Evolutionary conservation across 2,888 invertebrate species (phyloP), one percentile per base, ranked within the genome.

Genomic region (Hydropsyche betteni): DNA sequence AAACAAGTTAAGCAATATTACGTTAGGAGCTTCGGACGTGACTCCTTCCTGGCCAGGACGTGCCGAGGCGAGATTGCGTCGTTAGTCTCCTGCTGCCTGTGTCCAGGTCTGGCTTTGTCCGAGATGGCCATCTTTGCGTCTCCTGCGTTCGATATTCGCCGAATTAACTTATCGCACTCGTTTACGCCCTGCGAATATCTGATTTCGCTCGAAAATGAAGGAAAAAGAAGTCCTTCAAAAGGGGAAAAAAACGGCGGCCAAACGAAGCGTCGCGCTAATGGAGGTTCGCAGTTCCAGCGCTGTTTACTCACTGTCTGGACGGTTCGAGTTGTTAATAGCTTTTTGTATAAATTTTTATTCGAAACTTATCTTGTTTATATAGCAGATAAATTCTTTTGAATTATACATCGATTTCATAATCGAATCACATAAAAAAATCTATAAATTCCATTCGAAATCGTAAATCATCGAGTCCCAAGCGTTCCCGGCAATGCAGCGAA

Each of bases 1-100:
- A 76, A 78, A 76, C 74, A 74, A 78, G 76, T 78, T 75, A 77
- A 78, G 74, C 76, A 72, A 75, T 75, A 78, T 75, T 75, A 78
- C 76, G 75, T 78, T 76, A 78, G 78, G 69, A 75, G 78, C 44
- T 64, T 68, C 51, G 72, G 53, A 74, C 76, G 78, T 78, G 76
- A 74, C 78, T 76, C 71, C 76, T 77, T 70, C 74, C 61, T 68
- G 55, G 38, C 70, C 10, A 7, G 70, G 16, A 70, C 70, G 52
- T 53, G 69, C 51, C 34, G 61, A 61, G 24, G 68, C 68, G 70
- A 75, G 77, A 77, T 77, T 75, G 68, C 77, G 75, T 77, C 77
- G 72, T 77, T 75, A 77, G 51, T 34, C 64, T 36, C 64, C 12
- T 10, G 24, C 53, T 16, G 14, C 1, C 14, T 1, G 16, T 53